Evolutionary conservation across 2,888 invertebrate genomes (phyloP), one percentile per base, ranked within the genome.

Genomic region (Vannuccia rotundouncinata): DNA sequence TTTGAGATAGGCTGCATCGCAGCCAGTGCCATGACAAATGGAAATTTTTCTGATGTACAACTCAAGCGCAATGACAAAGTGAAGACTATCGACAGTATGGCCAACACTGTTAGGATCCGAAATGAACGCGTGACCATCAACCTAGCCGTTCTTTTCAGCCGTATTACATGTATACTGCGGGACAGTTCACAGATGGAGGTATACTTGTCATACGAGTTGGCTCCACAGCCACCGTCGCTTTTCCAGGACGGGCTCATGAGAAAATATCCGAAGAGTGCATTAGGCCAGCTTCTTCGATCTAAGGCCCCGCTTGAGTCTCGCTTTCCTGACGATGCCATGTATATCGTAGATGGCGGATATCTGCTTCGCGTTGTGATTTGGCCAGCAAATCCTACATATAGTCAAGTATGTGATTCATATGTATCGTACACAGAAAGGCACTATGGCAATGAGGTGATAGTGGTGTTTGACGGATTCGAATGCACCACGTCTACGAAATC

Each of bases 351-450:
- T 79, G 82, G 82, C 25, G 82, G 82, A 74, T 60, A 82, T 80
- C 81, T 83, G 74, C 89, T 84, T 77, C 84, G 81, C 59, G 81
- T 81, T 80, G 82, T 83, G 31, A 79, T 82, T 75, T 84, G 84
- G 83, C 82, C 82, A 81, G 82, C 82, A 81, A 81, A 83, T 81
- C 82, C 82, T 29, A 83, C 83, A 81, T 83, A 82, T 82, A 73
- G 81, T 59, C 82, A 82, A 75, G 79, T 83, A 79, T 82, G 81
- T 80, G 66, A 73, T 27, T 82, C 82, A 59, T 84, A 84, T 80
- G 81, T 83, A 59, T 74, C 59, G 29, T 84, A 82, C 79, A 82
- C 83, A 81, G 10, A 80, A 79, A 83, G 79, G 78, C 82, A 82
- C 81, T 84, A 83, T 79, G 82, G 83, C 77, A 73, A 83, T 80